Percentiles rank a stretch among this genome's conserved stretches.
These are phyloP conservation scores for Lepus oiostolus DNA, from an alignment of 2,797 vertebrate genomes.

Conservation along the genomic window DNA sequence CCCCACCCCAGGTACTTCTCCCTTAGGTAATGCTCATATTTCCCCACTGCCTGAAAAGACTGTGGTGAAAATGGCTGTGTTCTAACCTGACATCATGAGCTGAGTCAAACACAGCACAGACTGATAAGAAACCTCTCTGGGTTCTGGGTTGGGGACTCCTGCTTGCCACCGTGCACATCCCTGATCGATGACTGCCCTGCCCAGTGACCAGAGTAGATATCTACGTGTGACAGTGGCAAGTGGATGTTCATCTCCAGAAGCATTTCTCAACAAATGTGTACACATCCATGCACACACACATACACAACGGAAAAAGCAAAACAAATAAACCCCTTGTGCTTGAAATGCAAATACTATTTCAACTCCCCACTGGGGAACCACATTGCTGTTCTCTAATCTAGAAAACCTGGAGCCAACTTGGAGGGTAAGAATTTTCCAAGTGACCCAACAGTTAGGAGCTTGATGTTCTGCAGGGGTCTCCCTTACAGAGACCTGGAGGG, in stretches of 20 bases:
- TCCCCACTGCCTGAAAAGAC: background rate
- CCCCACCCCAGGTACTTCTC: background rate
- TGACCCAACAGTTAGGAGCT: background rate
- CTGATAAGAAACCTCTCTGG: background rate
- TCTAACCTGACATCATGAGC: background rate
- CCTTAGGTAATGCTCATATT: background rate
- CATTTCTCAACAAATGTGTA: background rate
- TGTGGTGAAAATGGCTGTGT: background rate
- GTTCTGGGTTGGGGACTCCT: background rate
- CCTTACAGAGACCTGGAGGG: background rate
- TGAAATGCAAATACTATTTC: background rate
- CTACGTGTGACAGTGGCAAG: background rate
- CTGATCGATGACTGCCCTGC: background rate
- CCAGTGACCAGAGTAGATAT: background rate
- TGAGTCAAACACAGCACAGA: background rate
- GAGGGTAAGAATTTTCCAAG: background rate
- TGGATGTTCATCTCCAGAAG: background rate
- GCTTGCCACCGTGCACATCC: fast-evolving
- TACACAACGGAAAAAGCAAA: background rate
- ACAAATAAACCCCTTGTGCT: background rate
- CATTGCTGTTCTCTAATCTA: background rate
- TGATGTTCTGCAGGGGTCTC: background rate
- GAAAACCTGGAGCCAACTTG: background rate
- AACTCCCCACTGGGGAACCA: background rate
- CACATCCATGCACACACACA: background rate